Evolutionary conservation across 2,888 invertebrate species (phyloP).

Genomic region (Furcula furcula): DNA sequence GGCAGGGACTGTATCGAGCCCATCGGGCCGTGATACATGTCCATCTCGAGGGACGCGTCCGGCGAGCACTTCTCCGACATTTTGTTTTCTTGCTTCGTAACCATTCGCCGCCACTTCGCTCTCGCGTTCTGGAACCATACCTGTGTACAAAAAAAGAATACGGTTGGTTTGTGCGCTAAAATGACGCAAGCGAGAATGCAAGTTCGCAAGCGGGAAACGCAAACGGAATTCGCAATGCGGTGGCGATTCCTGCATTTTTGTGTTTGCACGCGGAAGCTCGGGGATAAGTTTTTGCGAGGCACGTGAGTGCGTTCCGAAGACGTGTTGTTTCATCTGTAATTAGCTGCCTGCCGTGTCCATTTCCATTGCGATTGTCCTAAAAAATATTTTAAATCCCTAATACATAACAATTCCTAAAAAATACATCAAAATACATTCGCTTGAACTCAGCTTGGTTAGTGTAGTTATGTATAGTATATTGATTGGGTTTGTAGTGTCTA

Average conservation of each 20-base stretch:
- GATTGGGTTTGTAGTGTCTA: too few relatives aligned
- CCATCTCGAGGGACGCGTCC: slow-evolving; percentile 83
- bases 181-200: slow-evolving; percentile 43
- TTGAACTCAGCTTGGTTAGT: too few relatives aligned
- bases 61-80: slow-evolving; percentile 87
- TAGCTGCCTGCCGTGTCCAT: slow-evolving; percentile 44
- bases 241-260: neutral
- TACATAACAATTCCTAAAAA: too few relatives aligned
- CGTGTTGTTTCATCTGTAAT: slow-evolving; percentile 62
- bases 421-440: too few relatives aligned
- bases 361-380: too few relatives aligned
- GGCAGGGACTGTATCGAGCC: slow-evolving; percentile 85
- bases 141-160: slow-evolving; percentile 81
- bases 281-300: slow-evolving; percentile 47
- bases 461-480: too few relatives aligned
- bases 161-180: slow-evolving; percentile 40
- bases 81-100: slow-evolving; percentile 90
- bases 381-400: too few relatives aligned
- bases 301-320: slow-evolving; percentile 53
- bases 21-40: slow-evolving; percentile 84
- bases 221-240: slow-evolving; percentile 13
- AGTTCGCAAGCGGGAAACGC: slow-evolving; percentile 38
- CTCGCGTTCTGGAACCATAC: slow-evolving; percentile 98
- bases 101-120: slow-evolving; percentile 95
- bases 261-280: slow-evolving; percentile 43